Conservation (phyloP, 2,113 vertebrate genomes). For the Serilophus lunatus region DNA sequence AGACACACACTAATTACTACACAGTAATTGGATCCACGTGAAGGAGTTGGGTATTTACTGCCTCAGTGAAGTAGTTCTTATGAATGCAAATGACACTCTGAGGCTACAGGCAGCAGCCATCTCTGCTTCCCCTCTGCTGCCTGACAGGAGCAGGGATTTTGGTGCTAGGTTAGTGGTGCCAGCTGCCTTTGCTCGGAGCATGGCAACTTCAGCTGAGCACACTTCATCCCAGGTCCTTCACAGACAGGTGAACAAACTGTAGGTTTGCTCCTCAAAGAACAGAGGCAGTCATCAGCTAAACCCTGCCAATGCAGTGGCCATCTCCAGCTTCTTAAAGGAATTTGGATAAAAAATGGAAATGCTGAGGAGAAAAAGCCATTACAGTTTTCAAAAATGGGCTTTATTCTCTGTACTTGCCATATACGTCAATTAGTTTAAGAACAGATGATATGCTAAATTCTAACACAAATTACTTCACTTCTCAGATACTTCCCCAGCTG, state of each 20-base stretch:
- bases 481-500: neutral
- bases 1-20: neutral
- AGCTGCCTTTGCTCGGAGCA: neutral
- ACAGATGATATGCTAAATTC: neutral
- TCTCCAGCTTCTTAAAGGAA: neutral
- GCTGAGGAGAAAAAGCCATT: neutral
- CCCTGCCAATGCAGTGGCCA: neutral
- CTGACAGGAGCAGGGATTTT: neutral
- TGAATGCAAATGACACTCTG: neutral
- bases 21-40: neutral
- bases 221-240: neutral
- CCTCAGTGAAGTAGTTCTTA: neutral
- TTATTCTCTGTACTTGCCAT: neutral
- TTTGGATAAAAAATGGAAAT: neutral
- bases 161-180: neutral
- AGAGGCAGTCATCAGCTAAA: neutral
- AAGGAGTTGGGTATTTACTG: neutral
- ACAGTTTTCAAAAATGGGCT: neutral
- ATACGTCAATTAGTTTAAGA: neutral
- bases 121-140: neutral
- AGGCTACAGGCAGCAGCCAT: neutral
- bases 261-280: neutral
- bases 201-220: neutral
- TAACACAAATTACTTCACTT: neutral
- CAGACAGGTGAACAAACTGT: neutral